A percentile compares a stretch with the other conserved stretches of the same genome.
phyloP scores from a whole-genome alignment of 2,888 invertebrate species.

The Drosophila diplacantha region DNA sequence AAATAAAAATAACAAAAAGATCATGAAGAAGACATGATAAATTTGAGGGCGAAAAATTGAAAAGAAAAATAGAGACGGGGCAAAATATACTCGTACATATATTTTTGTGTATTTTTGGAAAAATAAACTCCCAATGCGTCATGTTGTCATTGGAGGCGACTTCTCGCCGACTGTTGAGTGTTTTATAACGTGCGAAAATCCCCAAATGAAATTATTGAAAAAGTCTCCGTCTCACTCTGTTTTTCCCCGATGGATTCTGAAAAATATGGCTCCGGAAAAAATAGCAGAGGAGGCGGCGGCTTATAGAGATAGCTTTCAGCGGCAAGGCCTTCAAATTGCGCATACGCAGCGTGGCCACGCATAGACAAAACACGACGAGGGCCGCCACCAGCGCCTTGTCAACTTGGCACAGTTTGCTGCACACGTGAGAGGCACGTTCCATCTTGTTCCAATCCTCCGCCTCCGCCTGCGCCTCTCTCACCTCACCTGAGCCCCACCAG shows the following conservation, averaged over 20 bases:
- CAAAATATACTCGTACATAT: slow-evolving; percentile 1
- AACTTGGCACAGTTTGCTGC: slow-evolving; percentile 66
- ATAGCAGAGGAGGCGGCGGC: background rate
- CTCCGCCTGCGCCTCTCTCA: background rate
- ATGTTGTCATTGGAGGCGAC: slow-evolving; percentile 44
- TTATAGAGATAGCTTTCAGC: background rate
- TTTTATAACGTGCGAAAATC: slow-evolving; percentile 66
- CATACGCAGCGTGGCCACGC: slow-evolving; percentile 64
- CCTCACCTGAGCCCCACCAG: slow-evolving; percentile 3
- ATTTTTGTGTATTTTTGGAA: slow-evolving; percentile 31
- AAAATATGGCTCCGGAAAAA: slow-evolving; percentile 13
- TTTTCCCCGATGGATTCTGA: slow-evolving; percentile 26
- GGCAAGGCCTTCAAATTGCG: slow-evolving; percentile 58
- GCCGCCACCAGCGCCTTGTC: slow-evolving; percentile 44
- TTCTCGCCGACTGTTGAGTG: slow-evolving; percentile 53
- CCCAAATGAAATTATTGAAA: slow-evolving; percentile 62
- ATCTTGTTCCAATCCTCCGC: slow-evolving; percentile 3
- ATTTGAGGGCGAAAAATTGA: slow-evolving; percentile 15
- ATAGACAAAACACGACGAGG: slow-evolving; percentile 38
- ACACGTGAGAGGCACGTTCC: slow-evolving; percentile 57
- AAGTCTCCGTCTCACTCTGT: slow-evolving; percentile 13
- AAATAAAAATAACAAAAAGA: background rate
- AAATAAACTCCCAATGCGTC: slow-evolving; percentile 65
- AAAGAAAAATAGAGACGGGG: slow-evolving; percentile 13
- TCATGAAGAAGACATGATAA: slow-evolving; percentile 4